Percentiles rank a stretch among this genome's conserved stretches.
These are phyloP conservation scores for Vanessa cardui DNA, from an alignment of 2,888 invertebrate species.

Conservation along the genomic window DNA sequence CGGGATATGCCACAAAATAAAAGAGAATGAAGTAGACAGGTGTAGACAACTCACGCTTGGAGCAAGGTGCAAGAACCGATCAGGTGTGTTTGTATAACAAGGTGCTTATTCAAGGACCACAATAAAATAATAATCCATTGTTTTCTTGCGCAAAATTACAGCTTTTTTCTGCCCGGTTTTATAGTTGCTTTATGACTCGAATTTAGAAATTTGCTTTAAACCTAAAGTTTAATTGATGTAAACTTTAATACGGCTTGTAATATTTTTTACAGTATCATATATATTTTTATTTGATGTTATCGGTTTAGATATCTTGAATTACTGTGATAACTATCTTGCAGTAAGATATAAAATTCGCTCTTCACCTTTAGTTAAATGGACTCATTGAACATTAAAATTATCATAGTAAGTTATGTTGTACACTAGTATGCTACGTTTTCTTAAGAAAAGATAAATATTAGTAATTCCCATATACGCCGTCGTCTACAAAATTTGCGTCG, in stretches of 20 bases:
- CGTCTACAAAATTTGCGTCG: too few relatives aligned
- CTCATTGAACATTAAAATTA: background rate
- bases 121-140: conserved; percentile 60
- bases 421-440: background rate
- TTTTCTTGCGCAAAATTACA: conserved; percentile 31
- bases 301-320: background rate
- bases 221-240: conserved; percentile 1
- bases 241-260: background rate
- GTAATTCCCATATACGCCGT: too few relatives aligned
- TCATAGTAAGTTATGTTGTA: too few relatives aligned
- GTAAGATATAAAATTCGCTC: background rate
- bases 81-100: conserved; percentile 81
- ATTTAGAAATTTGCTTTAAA: conserved; percentile 17
- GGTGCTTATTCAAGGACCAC: conserved; percentile 67
- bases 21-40: conserved; percentile 59
- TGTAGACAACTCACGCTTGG: conserved; percentile 53
- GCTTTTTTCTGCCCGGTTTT: conserved; percentile 5
- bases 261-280: background rate
- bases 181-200: conserved; percentile 18
- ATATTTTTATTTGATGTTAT: background rate
- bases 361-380: background rate
- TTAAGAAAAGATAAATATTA: background rate
- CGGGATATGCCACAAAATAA: conserved; percentile 49
- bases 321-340: background rate
- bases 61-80: conserved; percentile 79